A percentile compares a stretch with the other conserved stretches of the same genome.
These are phyloP conservation scores for Macrotus californicus DNA, from an alignment of 2,113 vertebrate species.

Conservation along the genomic window DNA sequence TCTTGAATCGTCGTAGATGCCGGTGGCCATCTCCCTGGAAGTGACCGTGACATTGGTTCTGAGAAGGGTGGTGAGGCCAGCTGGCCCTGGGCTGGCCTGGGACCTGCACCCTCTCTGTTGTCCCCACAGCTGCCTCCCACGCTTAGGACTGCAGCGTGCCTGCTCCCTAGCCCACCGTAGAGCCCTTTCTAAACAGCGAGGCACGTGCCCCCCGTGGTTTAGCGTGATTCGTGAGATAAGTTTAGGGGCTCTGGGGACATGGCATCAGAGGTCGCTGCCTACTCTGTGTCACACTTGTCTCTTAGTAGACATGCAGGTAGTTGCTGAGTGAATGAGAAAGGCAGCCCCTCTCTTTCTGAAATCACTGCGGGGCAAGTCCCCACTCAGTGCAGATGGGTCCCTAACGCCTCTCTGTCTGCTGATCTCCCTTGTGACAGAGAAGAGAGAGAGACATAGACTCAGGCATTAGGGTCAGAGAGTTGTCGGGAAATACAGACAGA, in stretches of 20 bases:
- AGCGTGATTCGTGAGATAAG: accelerated
- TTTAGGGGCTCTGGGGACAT: too few species aligned
- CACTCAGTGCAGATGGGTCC: not conserved
- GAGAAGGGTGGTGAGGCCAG: accelerated
- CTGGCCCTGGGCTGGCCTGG: accelerated
- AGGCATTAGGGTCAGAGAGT: not conserved
- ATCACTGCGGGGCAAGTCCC: not conserved
- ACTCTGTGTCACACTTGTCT: accelerated
- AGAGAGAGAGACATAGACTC: not conserved
- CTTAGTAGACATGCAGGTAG: accelerated
- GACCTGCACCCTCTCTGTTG: accelerated
- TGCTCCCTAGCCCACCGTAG: not conserved
- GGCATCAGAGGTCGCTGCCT: not conserved
- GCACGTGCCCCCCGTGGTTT: accelerated
- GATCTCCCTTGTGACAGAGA: not conserved
- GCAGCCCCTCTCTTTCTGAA: not conserved
- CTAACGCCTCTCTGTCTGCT: not conserved
- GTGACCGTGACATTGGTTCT: accelerated
- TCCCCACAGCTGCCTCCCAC: not conserved
- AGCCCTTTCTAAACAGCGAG: not conserved
- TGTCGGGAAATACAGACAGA: not conserved
- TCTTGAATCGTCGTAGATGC: conserved; percentile 78
- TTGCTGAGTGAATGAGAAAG: accelerated
- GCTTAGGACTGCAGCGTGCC: not conserved
- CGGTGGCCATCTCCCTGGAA: not conserved